phyloP scores from a whole-genome alignment of 2,797 vertebrate species.

The Spizella passerina region DNA sequence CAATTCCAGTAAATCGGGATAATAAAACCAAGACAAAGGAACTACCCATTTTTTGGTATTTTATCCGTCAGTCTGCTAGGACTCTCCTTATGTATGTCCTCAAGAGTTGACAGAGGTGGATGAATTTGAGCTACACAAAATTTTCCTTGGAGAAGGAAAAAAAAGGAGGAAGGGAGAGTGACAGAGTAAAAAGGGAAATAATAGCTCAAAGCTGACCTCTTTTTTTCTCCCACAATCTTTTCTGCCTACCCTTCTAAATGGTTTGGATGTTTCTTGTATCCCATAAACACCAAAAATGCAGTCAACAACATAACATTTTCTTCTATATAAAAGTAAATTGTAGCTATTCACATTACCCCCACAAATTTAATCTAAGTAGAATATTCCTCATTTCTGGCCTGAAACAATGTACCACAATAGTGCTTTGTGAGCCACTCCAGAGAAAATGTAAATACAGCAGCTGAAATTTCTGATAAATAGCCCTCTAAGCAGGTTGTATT shows the following conservation, averaged over 20 bases:
- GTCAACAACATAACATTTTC: neutral
- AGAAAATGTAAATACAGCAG: neutral
- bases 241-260: neutral
- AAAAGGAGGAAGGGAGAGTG: neutral
- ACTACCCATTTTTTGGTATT: neutral
- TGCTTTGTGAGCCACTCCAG: neutral
- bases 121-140: neutral
- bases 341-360: neutral
- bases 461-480: neutral
- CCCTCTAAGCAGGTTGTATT: neutral
- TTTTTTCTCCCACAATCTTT: neutral
- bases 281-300: neutral
- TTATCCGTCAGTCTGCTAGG: neutral
- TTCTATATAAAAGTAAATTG: neutral
- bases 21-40: neutral
- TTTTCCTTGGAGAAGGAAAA: neutral
- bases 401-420: neutral
- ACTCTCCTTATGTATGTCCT: neutral
- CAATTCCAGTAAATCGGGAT: neutral
- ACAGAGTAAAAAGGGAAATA: neutral
- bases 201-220: neutral
- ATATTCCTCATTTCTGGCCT: neutral
- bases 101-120: neutral
- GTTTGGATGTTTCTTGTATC: neutral
- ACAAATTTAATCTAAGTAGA: neutral